phyloP scores from a whole-genome alignment of 2,888 invertebrate genomes.

The Athalia circularis region DNA sequence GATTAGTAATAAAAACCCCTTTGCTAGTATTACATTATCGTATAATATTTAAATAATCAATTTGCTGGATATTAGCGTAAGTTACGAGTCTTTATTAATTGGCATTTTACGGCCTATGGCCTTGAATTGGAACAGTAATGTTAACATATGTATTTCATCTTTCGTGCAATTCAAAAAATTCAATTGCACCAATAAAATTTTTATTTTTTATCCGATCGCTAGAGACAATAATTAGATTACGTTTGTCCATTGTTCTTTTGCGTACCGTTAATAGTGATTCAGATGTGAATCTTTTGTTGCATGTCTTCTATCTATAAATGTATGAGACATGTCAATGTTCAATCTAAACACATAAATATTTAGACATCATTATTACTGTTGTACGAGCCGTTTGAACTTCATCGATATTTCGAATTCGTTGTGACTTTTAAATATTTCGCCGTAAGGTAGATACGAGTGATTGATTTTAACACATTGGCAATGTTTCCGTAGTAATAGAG shows the following conservation, averaged over 20 bases:
- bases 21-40: slow-evolving; percentile 60
- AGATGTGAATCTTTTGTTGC: not conserved
- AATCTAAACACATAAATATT: not conserved
- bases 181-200: slow-evolving; percentile 13
- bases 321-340: not conserved
- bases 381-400: slow-evolving; percentile 5
- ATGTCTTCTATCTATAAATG: slow-evolving; percentile 5
- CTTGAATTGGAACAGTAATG: slow-evolving; percentile 53
- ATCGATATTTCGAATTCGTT: not conserved
- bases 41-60: slow-evolving; percentile 57
- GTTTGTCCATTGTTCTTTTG: slow-evolving; percentile 14
- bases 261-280: slow-evolving; percentile 24
- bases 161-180: slow-evolving; percentile 1
- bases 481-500: not conserved
- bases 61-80: slow-evolving; percentile 60
- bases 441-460: not conserved
- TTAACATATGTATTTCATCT: slow-evolving; percentile 51
- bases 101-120: slow-evolving; percentile 69
- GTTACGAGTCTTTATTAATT: slow-evolving; percentile 71
- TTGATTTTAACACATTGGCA: slow-evolving; percentile 4
- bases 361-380: not conserved
- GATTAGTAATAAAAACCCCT: slow-evolving; percentile 59
- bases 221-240: slow-evolving; percentile 13
- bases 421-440: slow-evolving; percentile 17
- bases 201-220: not conserved